Evolutionary conservation across 1,140 invertebrate species (phyloP).

Genomic region (Batillaria attramentaria): DNA sequence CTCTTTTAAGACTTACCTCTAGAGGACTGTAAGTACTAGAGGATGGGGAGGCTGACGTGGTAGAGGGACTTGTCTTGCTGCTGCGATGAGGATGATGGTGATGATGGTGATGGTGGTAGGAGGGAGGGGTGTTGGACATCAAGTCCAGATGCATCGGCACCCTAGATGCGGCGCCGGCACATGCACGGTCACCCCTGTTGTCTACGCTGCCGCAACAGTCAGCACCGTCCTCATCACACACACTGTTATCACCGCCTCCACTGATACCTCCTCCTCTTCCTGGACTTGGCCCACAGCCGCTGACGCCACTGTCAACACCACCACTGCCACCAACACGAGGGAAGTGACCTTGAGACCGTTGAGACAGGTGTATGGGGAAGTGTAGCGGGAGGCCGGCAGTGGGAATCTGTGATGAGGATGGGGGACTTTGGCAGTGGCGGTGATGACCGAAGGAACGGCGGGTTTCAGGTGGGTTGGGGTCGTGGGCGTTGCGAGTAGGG

Average conservation of each 20-base stretch:
- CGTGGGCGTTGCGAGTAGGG: slow-evolving; percentile 21
- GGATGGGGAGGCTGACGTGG: slow-evolving; percentile 23
- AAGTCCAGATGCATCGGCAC: slow-evolving; percentile 29
- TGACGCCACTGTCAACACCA: not conserved
- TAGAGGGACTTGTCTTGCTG: slow-evolving; percentile 42
- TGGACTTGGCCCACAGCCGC: not conserved
- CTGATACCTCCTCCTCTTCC: not conserved
- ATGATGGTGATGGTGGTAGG: too few species aligned
- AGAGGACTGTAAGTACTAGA: slow-evolving; percentile 39
- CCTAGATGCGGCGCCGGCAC: not conserved
- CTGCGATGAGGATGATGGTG: too few species aligned
- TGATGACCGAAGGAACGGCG: slow-evolving; percentile 1
- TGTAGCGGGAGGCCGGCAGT: slow-evolving; percentile 1
- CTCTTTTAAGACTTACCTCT: slow-evolving; percentile 39
- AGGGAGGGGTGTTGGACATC: slow-evolving; percentile 27
- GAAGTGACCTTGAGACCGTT: not conserved
- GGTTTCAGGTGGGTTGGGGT: slow-evolving; percentile 17
- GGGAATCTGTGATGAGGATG: slow-evolving; percentile 30
- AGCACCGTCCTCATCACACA: too few species aligned
- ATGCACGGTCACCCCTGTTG: not conserved
- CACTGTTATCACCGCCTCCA: not conserved
- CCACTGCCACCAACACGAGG: slow-evolving; percentile 2
- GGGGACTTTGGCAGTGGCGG: slow-evolving; percentile 6
- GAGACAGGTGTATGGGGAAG: not conserved
- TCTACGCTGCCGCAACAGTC: too few species aligned